These are phyloP conservation scores for Tor tambroides DNA, from an alignment of 2,113 vertebrate species.

Conservation along the genomic window DNA sequence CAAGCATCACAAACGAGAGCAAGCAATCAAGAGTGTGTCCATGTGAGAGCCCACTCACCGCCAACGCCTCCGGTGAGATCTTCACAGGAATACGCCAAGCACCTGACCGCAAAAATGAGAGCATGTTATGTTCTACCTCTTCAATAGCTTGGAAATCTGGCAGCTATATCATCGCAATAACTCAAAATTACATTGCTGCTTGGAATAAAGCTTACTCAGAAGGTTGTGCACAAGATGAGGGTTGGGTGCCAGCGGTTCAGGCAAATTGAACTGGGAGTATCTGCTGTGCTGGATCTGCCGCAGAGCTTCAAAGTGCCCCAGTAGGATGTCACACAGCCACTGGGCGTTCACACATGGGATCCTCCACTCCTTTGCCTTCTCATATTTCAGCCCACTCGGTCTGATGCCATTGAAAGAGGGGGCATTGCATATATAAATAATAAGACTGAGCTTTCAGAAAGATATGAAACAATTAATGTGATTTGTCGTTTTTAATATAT, in stretches of 20 bases:
- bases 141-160: neutral
- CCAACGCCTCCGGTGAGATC: slow-evolving; percentile 87
- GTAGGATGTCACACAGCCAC: slow-evolving; percentile 94
- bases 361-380: slow-evolving; percentile 97
- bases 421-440: slow-evolving; percentile 1
- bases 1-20: slow-evolving; percentile 14
- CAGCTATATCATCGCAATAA: neutral
- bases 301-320: slow-evolving; percentile 92
- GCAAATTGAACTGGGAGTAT: slow-evolving; percentile 84
- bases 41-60: slow-evolving; percentile 77
- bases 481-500: neutral
- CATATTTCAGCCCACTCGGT: slow-evolving; percentile 89
- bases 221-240: slow-evolving; percentile 86
- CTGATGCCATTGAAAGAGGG: slow-evolving; percentile 68
- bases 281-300: slow-evolving; percentile 88
- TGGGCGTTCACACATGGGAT: slow-evolving; percentile 95
- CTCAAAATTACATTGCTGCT: neutral
- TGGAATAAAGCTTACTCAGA: slow-evolving; percentile 75
- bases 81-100: slow-evolving; percentile 92
- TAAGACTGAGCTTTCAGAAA: neutral
- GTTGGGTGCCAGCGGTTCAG: slow-evolving; percentile 88
- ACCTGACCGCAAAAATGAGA: slow-evolving; percentile 70
- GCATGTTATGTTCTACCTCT: neutral
- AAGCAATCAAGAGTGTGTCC: neutral
- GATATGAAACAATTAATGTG: neutral